Conservation (phyloP, 2,888 invertebrate species). For the Cryptocephalus primarius region DNA sequence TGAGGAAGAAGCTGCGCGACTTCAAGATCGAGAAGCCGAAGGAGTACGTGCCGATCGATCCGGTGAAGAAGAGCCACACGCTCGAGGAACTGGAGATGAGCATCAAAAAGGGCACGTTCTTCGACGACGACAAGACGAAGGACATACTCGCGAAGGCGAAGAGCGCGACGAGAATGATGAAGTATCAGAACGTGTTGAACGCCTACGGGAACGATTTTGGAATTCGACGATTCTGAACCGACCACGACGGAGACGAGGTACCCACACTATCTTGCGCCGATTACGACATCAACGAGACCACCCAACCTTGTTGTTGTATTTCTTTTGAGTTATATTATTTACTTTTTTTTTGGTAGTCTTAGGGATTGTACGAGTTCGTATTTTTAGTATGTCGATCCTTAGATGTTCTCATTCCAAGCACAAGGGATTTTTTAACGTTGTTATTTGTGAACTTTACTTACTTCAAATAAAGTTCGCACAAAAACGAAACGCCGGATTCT, state of each 20-base stretch:
- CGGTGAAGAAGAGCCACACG: conserved; percentile 32
- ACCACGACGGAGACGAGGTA: background rate
- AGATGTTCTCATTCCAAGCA: no score
- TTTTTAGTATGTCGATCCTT: no score
- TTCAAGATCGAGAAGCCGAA: conserved; percentile 29
- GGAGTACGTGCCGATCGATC: conserved; percentile 29
- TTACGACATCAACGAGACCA: no score
- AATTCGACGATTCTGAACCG: background rate
- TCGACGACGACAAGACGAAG: conserved; percentile 33
- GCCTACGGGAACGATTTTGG: conserved; percentile 16
- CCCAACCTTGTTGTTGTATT: no score
- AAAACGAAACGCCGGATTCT: no score
- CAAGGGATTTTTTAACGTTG: no score
- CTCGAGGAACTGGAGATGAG: conserved; percentile 31
- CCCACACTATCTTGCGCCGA: no score
- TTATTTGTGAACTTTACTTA: no score
- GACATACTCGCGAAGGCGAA: conserved; percentile 32
- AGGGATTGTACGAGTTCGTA: no score
- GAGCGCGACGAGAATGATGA: conserved; percentile 25
- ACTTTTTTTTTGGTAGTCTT: no score
- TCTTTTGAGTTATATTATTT: no score
- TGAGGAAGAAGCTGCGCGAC: conserved; percentile 29
- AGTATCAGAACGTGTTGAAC: conserved; percentile 25
- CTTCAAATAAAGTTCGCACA: no score
- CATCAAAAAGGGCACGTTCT: conserved; percentile 33